Evolutionary conservation across 2,797 vertebrate genomes (phyloP).

Genomic region (Champsocephalus gunnari): DNA sequence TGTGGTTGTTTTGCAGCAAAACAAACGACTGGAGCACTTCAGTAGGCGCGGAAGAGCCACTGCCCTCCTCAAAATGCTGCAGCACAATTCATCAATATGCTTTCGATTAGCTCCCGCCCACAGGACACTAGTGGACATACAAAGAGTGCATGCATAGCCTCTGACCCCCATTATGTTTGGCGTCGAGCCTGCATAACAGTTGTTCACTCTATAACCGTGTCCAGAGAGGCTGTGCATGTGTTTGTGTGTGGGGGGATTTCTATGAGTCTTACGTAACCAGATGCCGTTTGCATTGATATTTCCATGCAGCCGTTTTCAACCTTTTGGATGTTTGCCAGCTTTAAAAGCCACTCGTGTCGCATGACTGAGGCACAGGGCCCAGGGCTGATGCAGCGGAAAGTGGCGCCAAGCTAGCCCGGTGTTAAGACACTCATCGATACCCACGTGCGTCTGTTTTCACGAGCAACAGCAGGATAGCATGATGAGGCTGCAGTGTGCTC

Average conservation of each 20-base stretch:
- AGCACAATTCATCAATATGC: constrained; percentile 70
- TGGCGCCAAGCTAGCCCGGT: constrained; percentile 47
- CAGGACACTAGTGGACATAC: constrained; percentile 47
- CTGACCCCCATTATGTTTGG: constrained; percentile 61
- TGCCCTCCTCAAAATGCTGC: constrained; percentile 67
- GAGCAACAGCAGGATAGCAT: constrained; percentile 27
- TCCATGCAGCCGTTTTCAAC: constrained; percentile 60
- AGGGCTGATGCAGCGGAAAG: constrained; percentile 68
- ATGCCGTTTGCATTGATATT: constrained; percentile 68
- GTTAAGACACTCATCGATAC: constrained; percentile 64
- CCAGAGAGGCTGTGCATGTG: not conserved
- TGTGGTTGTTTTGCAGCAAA: constrained; percentile 61
- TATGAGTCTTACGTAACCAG: constrained; percentile 41
- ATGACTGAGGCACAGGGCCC: constrained; percentile 49
- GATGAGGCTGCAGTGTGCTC: constrained; percentile 22
- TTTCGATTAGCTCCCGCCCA: constrained; percentile 66
- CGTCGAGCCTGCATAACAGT: constrained; percentile 32
- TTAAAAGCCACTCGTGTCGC: constrained; percentile 59
- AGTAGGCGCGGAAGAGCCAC: constrained; percentile 55
- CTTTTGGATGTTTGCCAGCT: constrained; percentile 50
- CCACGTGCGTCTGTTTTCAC: constrained; percentile 37
- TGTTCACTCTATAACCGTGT: constrained; percentile 36
- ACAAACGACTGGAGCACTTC: constrained; percentile 60
- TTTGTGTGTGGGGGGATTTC: constrained; percentile 25
- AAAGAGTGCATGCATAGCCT: constrained; percentile 54